phyloP scores from a whole-genome alignment of 2,888 invertebrate genomes.

The Ernsta delagoae region DNA sequence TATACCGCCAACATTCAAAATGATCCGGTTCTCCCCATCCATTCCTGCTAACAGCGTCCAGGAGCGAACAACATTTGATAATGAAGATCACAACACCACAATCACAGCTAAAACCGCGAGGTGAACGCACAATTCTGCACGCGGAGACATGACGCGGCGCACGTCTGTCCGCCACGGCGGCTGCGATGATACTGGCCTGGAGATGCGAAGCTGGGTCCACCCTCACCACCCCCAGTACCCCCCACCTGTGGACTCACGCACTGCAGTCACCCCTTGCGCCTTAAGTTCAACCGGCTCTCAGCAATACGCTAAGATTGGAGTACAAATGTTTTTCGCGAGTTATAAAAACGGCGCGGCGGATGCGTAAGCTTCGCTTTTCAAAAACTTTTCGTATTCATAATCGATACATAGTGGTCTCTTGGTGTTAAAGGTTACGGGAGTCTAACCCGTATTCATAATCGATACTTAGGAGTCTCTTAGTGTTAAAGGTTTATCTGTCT shows the following conservation, averaged over 20 bases:
- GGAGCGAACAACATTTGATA: constrained; percentile 51
- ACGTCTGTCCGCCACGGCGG: constrained; percentile 56
- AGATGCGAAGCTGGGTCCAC: constrained; percentile 47
- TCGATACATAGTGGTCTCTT: too few relatives aligned
- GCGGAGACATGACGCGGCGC: constrained; percentile 37
- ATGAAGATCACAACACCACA: constrained; percentile 40
- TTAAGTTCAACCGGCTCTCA: constrained; percentile 52
- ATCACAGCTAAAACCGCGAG: not conserved
- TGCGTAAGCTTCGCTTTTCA: too few relatives aligned
- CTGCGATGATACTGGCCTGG: constrained; percentile 54
- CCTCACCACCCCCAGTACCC: constrained; percentile 49
- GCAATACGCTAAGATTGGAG: too few relatives aligned
- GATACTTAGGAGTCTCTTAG: too few relatives aligned
- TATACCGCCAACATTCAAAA: constrained; percentile 97
- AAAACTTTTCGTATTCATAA: too few relatives aligned
- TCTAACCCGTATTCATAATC: too few relatives aligned
- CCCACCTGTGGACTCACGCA: constrained; percentile 80
- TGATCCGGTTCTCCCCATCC: constrained; percentile 97
- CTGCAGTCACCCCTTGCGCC: constrained; percentile 76
- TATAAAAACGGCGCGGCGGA: too few relatives aligned
- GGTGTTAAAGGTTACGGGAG: too few relatives aligned
- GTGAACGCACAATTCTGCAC: constrained; percentile 20
- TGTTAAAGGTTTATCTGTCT: too few relatives aligned
- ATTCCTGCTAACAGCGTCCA: constrained; percentile 64
- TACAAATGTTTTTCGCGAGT: too few relatives aligned